Conservation (phyloP, 1,140 invertebrate species). For the Epicauta chinensis region DNA sequence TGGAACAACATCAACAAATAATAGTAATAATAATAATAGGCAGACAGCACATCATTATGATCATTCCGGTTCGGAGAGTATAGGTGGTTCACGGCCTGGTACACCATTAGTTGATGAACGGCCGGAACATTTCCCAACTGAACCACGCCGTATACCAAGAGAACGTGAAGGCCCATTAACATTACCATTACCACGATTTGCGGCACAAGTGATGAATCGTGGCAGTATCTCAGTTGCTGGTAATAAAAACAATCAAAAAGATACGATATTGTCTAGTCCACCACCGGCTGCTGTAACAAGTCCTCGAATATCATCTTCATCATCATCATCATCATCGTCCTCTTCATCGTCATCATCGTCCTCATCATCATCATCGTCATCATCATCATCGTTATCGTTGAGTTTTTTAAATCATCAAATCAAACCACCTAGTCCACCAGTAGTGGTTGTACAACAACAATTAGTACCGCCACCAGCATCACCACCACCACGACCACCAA, state of each 20-base stretch:
- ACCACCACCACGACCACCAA: conserved; percentile 51
- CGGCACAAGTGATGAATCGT: conserved; percentile 59
- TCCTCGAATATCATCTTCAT: conserved; percentile 36
- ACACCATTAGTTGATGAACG: conserved; percentile 78
- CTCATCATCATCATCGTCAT: too few species aligned
- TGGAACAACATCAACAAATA: conserved; percentile 25
- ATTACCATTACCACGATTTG: conserved; percentile 78
- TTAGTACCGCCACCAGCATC: conserved; percentile 50
- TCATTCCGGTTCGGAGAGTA: conserved; percentile 45
- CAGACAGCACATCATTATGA: conserved; percentile 43
- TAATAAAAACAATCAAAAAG: conserved; percentile 42
- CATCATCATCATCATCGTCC: too few species aligned
- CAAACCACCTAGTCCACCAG: conserved; percentile 34
- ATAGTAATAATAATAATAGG: too few species aligned
- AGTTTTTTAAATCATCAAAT: too few species aligned
- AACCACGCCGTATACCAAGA: conserved; percentile 58
- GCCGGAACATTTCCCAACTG: conserved; percentile 67
- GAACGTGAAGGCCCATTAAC: conserved; percentile 65
- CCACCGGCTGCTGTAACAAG: conserved; percentile 43
- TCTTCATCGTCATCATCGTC: too few species aligned
- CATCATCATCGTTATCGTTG: too few species aligned
- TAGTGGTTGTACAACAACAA: too few species aligned
- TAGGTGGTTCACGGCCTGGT: conserved; percentile 66
- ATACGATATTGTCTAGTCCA: conserved; percentile 34
- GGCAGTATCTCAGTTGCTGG: conserved; percentile 41